Percentiles rank a stretch among this genome's conserved stretches.
phyloP scores from a whole-genome alignment of 2,888 invertebrate species.

The Synergus itoensis region DNA sequence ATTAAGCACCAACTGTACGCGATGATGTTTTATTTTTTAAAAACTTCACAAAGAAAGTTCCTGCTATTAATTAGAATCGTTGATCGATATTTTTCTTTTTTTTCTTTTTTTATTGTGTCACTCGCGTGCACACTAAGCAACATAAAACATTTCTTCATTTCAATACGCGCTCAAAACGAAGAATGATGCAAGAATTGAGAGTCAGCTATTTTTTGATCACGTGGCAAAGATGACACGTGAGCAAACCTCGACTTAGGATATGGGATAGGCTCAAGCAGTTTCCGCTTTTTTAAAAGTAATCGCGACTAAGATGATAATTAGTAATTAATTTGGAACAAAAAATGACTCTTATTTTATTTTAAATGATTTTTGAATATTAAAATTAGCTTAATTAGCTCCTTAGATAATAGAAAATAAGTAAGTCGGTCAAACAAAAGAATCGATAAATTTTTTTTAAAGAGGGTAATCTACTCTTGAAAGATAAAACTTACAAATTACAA shows the following conservation, averaged over 20 bases:
- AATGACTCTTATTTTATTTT: not conserved
- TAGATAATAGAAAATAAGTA: not conserved
- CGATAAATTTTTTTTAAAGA: not conserved
- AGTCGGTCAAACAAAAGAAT: not conserved
- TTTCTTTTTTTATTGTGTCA: not conserved
- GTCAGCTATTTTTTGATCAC: conserved; percentile 3
- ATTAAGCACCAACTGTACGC: not conserved
- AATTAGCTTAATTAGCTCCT: not conserved
- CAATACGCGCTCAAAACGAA: not conserved
- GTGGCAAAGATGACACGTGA: conserved; percentile 21
- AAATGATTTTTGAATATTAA: not conserved
- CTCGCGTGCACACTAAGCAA: not conserved
- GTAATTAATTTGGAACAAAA: not conserved
- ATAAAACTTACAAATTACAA: not conserved
- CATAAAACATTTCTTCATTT: not conserved
- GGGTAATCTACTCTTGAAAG: not conserved
- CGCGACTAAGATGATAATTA: conserved; percentile 7
- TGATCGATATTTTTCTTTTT: not conserved
- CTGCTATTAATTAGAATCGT: not conserved
- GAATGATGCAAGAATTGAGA: not conserved
- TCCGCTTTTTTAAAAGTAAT: conserved; percentile 5
- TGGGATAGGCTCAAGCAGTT: not conserved
- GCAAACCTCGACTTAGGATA: conserved; percentile 1
- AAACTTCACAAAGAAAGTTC: not conserved
- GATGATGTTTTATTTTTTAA: not conserved